Evolutionary conservation across 1,140 invertebrate genomes (phyloP), one percentile per base, ranked within the genome.

Genomic region (Capitella teleta): DNA sequence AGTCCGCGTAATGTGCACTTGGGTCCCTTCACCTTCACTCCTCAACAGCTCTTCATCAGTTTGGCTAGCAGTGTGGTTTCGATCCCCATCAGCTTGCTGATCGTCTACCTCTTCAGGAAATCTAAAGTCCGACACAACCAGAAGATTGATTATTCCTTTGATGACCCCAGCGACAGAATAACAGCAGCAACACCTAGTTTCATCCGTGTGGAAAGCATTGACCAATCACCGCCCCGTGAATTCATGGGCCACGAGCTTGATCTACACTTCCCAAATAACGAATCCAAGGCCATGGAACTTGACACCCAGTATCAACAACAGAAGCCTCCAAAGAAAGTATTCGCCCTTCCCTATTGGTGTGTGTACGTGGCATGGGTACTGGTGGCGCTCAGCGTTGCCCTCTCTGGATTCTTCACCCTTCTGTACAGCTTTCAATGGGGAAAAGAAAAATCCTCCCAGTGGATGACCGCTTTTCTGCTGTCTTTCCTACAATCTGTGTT

Each of bases 381-480:
- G 0, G 52, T 61, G 2, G 45, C 52, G 21, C 8, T 55, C 5
- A 49, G 49, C 36, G 47, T 61, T 5, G 8, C 55, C 0, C 28
- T 47, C 1, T 59, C 60, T 5, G 54, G 53, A 21, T 58, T 63
- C 43, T 63, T 63, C 51, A 47, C 62, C n/a, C 41, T 67, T 12
- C 49, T 65, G 8, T 65, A 60, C 52, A 59, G 56, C 47, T 57
- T 63, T 57, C 44, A 67, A 41, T 67, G 62, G 61, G 64, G 64
- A 6, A 59, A 53, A 46, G 46, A 47, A 14, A 62, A 61, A 37
- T 61, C 62, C 1, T 56, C 60, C 21, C 57, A 54, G 43, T 67
- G 64, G 64, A 47, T 67, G 12, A 49, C 55, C 5, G 48, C 64
- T n/a, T 62, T 67, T 34, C 49, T 65, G 14, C 34, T 63, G 21